A percentile compares a stretch with the other conserved stretches of the same genome.
phyloP scores from a whole-genome alignment of 1,140 invertebrate species.

The Micrasema longulum region DNA sequence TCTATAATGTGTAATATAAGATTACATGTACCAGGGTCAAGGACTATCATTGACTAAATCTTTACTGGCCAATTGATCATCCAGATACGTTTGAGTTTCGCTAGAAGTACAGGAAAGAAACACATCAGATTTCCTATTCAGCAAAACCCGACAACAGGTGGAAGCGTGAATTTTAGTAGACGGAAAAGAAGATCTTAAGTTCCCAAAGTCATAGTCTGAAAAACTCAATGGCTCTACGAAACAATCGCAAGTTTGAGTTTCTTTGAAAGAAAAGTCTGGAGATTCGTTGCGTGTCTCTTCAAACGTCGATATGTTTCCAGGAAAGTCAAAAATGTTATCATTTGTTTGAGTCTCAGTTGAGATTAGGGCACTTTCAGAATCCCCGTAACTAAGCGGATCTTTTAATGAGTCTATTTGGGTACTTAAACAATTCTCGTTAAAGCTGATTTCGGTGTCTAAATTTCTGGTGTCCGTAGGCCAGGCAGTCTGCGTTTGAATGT shows the following conservation, averaged over 20 bases:
- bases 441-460: neutral
- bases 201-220: constrained; percentile 14
- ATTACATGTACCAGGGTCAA: constrained; percentile 31
- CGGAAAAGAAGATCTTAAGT: constrained; percentile 2
- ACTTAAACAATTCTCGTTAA: constrained; percentile 12
- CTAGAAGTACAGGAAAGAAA: constrained; percentile 17
- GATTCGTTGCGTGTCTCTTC: constrained; percentile 18
- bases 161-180: neutral
- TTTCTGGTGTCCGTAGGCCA: constrained; percentile 8
- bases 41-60: constrained; percentile 1
- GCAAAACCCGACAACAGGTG: neutral
- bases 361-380: constrained; percentile 4
- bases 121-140: constrained; percentile 16
- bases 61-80: neutral
- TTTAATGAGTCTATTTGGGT: neutral
- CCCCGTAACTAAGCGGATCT: neutral
- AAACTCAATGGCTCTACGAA: constrained; percentile 1
- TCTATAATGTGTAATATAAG: too few relatives aligned
- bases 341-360: constrained; percentile 30
- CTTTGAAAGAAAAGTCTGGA: constrained; percentile 35
- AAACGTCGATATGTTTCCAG: neutral
- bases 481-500: constrained; percentile 28
- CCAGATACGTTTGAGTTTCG: constrained; percentile 14
- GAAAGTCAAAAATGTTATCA: constrained; percentile 22
- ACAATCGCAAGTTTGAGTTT: constrained; percentile 32